phyloP scores from a whole-genome alignment of 2,113 vertebrate genomes.

The Pao palembangensis region DNA sequence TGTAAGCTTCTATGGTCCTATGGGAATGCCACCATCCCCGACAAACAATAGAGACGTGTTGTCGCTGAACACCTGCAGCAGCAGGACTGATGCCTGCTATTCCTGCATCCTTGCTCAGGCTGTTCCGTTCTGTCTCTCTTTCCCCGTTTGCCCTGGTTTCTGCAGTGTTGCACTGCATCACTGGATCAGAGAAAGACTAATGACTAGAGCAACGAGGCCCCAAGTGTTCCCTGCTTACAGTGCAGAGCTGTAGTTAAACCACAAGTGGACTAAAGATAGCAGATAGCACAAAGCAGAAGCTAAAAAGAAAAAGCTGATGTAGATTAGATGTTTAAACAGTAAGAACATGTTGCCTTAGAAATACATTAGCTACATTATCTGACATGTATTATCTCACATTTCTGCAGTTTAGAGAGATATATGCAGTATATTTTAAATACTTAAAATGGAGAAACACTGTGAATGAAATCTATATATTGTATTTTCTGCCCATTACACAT shows the following conservation, averaged over 20 bases:
- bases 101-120: slow-evolving; percentile 15
- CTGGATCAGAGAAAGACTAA: slow-evolving; percentile 55
- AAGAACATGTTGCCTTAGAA: not conserved
- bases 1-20: slow-evolving; percentile 42
- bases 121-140: slow-evolving; percentile 25
- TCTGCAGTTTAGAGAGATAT: too few species aligned
- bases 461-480: too few species aligned
- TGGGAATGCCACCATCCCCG: slow-evolving; percentile 43
- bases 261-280: slow-evolving; percentile 43
- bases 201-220: slow-evolving; percentile 53
- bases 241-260: slow-evolving; percentile 41
- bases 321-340: not conserved
- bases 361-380: not conserved
- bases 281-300: slow-evolving; percentile 10
- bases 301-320: slow-evolving; percentile 1
- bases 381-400: too few species aligned
- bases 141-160: slow-evolving; percentile 39
- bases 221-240: slow-evolving; percentile 31
- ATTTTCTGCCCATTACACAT: not conserved
- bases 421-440: too few species aligned
- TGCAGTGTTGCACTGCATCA: slow-evolving; percentile 48
- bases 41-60: slow-evolving; percentile 37
- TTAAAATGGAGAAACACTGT: too few species aligned
- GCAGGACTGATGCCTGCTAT: slow-evolving; percentile 19
- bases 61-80: slow-evolving; percentile 45